These are phyloP conservation scores for Mus musculus DNA, from an alignment of 2,113 vertebrate species.

Conservation along the genomic window GRCm39 chr3:151482501-151483000, in stretches of 20 bases:
- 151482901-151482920: neutral
- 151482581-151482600: neutral
- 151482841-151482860: neutral
- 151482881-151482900: neutral
- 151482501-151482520: neutral
- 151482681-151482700: neutral
- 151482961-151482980: neutral
- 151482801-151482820: neutral
- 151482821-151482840: neutral
- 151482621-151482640: neutral
- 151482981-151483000: slow-evolving; percentile 18
- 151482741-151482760: neutral
- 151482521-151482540: slow-evolving; percentile 6
- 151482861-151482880: neutral
- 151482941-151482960: neutral
- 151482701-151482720: neutral
- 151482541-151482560: neutral
- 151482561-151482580: neutral
- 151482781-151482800: neutral
- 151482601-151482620: neutral
- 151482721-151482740: neutral
- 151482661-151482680: neutral
- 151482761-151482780: neutral
- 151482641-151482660: neutral
- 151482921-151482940: neutral